Conservation (phyloP, 2,113 vertebrate species). For the Struthio camelus region DNA sequence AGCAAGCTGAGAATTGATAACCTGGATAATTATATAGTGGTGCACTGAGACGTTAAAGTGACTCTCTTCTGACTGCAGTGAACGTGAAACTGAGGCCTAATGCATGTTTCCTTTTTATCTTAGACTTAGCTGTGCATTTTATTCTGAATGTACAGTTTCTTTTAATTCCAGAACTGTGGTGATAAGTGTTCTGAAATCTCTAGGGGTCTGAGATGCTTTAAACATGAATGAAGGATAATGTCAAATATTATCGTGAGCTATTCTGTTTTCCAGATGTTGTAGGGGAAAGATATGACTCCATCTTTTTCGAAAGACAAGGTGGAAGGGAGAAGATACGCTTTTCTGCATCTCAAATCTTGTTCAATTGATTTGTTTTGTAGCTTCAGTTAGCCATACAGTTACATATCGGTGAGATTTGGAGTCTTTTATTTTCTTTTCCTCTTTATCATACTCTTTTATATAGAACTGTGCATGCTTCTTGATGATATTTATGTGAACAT, state of each 20-base stretch:
- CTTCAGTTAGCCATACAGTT: neutral
- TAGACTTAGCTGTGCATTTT: neutral
- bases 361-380: neutral
- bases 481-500: neutral
- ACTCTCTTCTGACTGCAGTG: neutral
- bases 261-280: neutral
- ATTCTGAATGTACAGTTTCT: neutral
- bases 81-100: neutral
- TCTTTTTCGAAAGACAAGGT: neutral
- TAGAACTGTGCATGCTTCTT: neutral
- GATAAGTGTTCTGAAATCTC: neutral
- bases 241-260: neutral
- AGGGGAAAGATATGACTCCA: neutral
- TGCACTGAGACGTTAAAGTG: neutral
- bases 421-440: neutral
- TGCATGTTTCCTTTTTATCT: neutral
- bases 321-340: neutral
- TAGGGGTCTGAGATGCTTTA: neutral
- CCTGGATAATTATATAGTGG: neutral
- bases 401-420: neutral
- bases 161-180: neutral
- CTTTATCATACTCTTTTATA: neutral
- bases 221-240: neutral
- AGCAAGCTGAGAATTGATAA: neutral
- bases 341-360: neutral